Evolutionary conservation across 2,888 invertebrate species (phyloP).

Genomic region (Halocaridina rubra): DNA sequence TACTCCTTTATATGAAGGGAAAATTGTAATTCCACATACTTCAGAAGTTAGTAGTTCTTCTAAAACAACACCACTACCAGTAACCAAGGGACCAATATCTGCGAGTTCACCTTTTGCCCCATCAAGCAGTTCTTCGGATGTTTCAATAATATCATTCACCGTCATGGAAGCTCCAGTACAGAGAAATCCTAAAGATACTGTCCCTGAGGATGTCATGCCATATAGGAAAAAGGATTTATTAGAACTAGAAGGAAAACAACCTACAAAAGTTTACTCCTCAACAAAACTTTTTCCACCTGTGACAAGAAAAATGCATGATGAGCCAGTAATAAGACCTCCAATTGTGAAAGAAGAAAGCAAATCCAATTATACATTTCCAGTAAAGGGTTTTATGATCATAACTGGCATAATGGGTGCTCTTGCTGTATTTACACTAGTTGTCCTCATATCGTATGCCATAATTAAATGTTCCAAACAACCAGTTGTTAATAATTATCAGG

Average conservation of each 20-base stretch:
- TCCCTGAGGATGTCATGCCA: background rate
- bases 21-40: background rate
- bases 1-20: too few species aligned
- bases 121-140: background rate
- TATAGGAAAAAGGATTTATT: background rate
- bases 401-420: constrained; percentile 54
- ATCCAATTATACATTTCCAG: constrained; percentile 30
- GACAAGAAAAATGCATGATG: background rate
- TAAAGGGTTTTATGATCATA: constrained; percentile 35
- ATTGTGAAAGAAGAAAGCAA: constrained; percentile 10
- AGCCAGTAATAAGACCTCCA: background rate
- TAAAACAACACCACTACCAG: background rate
- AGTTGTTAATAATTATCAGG: constrained; percentile 56
- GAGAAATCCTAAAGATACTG: background rate
- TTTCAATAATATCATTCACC: background rate
- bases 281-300: background rate
- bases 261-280: background rate
- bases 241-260: background rate
- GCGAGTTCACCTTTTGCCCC: background rate
- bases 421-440: constrained; percentile 54
- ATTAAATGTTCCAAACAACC: constrained; percentile 56
- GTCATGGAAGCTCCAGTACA: constrained; percentile 1
- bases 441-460: constrained; percentile 51
- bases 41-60: background rate
- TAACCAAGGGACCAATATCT: background rate